A percentile compares a stretch with the other conserved stretches of the same genome.
These are phyloP conservation scores for Cabera pusaria DNA, from an alignment of 2,888 invertebrate species.

Conservation along the genomic window DNA sequence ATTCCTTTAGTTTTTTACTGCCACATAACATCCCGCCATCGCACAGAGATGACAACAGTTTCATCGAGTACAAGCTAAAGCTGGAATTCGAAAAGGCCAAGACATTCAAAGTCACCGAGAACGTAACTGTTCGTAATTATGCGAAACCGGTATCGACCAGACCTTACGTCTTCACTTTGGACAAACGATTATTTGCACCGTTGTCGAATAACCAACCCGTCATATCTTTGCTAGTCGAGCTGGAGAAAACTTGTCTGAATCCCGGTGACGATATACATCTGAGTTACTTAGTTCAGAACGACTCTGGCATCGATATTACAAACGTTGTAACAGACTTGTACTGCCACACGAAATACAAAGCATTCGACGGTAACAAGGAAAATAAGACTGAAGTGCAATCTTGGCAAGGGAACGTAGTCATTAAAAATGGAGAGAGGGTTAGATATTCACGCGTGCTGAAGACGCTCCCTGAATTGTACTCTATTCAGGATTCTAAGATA, in stretches of 20 bases:
- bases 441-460: slow-evolving; percentile 7
- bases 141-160: slow-evolving; percentile 10
- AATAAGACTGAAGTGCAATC: slow-evolving; percentile 15
- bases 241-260: slow-evolving; percentile 14
- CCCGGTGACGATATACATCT: slow-evolving; percentile 24
- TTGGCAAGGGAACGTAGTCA: background rate
- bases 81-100: slow-evolving; percentile 24
- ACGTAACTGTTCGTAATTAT: slow-evolving; percentile 24
- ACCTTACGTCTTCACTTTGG: slow-evolving; percentile 22
- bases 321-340: slow-evolving; percentile 14
- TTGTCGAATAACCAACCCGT: slow-evolving; percentile 10
- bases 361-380: no score
- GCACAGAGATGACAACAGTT: slow-evolving; percentile 16
- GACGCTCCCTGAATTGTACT: slow-evolving; percentile 19
- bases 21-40: slow-evolving; percentile 28
- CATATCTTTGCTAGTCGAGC: slow-evolving; percentile 17
- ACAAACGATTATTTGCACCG: slow-evolving; percentile 24
- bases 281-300: slow-evolving; percentile 14
- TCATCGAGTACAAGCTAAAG: slow-evolving; percentile 17
- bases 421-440: background rate
- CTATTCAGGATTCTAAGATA: slow-evolving; percentile 17
- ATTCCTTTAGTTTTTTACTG: slow-evolving; percentile 25
- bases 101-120: slow-evolving; percentile 8
- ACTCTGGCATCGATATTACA: slow-evolving; percentile 16
- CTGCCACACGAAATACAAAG: slow-evolving; percentile 20